Base-by-base conservation (phyloP, 2,888 invertebrate species). In the Empis livida region DNA sequence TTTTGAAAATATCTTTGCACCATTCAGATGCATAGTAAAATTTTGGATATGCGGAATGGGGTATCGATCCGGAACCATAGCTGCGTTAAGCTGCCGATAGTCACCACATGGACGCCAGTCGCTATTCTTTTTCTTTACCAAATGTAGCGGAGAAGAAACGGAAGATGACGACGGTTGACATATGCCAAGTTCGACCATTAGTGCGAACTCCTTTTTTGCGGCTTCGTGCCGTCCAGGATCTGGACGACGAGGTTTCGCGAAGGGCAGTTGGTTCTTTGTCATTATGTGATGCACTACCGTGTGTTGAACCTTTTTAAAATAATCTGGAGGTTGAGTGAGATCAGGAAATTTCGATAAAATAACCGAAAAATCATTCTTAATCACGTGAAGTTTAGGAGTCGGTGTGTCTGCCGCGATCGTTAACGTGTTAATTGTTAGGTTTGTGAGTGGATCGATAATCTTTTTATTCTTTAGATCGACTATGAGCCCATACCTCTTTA, bases 51-150 rank as follows among this genome's bases (percentile, higher is more conserved):
- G 30, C n/a, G 45, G 42, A 37, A 48, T 42, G 5, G 45, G 45
- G 23, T 48, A 45, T 13, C 44, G 23, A 11, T 48, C 48, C 5
- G 48, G 45, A 9, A 40, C n/a, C 6, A 43, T 48, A 27, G 37
- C 10, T 14, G 45, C 16, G 15, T 43, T 48, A 13, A 48, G 23
- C n/a, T 37, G 17, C 5, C 48, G 23, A 10, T 38, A 48, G 20
- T 48, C 48, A 5, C 48, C 45, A 20, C 48, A 48, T 10, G 45
- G 42, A 11, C 48, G 20, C 45, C 45, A 48, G 30, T 45, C 42
- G 9, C 38, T 30, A 17, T 42, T 13, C 10, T 16, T 20, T 20
- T 48, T 48, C 16, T 30, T 14, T 10, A 37, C 44, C 37, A 48
- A 41, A 14, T 48, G 44, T 8, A 50, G 40, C 2, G 45, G 17